These are phyloP conservation scores for Augochlorella aurata DNA, from an alignment of 2,888 invertebrate species.

Conservation along the genomic window DNA sequence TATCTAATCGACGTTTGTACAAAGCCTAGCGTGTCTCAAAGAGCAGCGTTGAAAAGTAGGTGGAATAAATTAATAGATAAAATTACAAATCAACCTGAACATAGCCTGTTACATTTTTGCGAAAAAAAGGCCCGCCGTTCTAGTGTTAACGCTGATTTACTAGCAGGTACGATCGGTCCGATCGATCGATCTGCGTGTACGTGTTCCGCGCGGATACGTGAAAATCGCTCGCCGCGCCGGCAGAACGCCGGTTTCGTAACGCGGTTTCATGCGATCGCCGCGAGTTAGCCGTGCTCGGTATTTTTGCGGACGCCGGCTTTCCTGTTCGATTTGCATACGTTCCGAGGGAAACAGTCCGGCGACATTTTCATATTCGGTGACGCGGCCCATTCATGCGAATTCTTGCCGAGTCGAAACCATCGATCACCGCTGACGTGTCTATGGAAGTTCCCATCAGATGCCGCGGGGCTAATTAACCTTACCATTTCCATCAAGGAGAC, in stretches of 20 bases:
- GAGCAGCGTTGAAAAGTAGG: too few relatives aligned
- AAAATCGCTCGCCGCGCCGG: slow-evolving; percentile 22
- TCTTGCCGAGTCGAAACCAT: neutral
- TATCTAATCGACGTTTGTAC: too few relatives aligned
- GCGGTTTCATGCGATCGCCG: slow-evolving; percentile 26
- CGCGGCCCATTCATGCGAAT: neutral
- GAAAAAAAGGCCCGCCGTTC: too few relatives aligned
- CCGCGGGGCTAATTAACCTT: neutral
- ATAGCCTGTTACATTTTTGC: too few relatives aligned
- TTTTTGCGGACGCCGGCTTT: slow-evolving; percentile 18
- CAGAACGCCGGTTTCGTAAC: slow-evolving; percentile 39
- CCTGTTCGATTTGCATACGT: slow-evolving; percentile 29
- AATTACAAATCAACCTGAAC: too few relatives aligned
- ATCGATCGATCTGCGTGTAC: slow-evolving; percentile 29
- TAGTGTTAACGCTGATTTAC: too few relatives aligned
- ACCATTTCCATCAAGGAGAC: too few relatives aligned
- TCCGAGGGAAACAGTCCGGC: neutral
- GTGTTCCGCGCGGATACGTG: slow-evolving; percentile 40
- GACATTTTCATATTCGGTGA: slow-evolving; percentile 1
- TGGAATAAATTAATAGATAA: too few relatives aligned
- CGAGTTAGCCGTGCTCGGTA: slow-evolving; percentile 6
- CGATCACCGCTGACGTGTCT: neutral
- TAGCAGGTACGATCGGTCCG: slow-evolving; percentile 8
- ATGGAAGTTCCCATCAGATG: neutral
- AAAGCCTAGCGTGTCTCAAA: too few relatives aligned